phyloP scores from a whole-genome alignment of 2,888 invertebrate genomes.

The Drosophila tanythrix region DNA sequence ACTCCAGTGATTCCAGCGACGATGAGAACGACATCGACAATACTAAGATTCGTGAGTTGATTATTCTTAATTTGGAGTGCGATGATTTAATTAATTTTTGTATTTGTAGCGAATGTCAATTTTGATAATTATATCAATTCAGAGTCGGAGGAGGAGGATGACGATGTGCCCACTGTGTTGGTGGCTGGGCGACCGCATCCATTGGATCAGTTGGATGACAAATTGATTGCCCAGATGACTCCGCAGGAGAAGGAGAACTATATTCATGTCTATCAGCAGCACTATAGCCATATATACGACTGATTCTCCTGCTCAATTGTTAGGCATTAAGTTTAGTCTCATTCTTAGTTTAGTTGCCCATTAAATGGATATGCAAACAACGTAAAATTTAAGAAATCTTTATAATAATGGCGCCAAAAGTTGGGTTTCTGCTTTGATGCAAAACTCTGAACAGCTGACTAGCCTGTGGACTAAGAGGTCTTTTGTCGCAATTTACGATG shows the following conservation, averaged over 20 bases:
- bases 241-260: conserved; percentile 96
- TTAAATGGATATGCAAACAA: conserved; percentile 22
- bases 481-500: background rate
- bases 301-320: conserved; percentile 79
- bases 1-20: conserved; percentile 92
- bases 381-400: background rate
- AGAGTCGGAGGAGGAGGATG: conserved; percentile 85
- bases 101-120: conserved; percentile 88
- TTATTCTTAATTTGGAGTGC: background rate
- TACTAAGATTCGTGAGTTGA: conserved; percentile 87
- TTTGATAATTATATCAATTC: conserved; percentile 87
- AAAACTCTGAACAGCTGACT: conserved; percentile 26
- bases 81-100: background rate
- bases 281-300: conserved; percentile 95
- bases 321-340: conserved; percentile 42
- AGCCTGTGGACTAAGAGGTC: background rate
- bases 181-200: conserved; percentile 92
- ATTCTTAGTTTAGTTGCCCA: conserved; percentile 41
- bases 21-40: conserved; percentile 90
- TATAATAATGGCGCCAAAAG: background rate
- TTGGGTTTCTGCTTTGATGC: background rate
- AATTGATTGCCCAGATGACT: conserved; percentile 95
- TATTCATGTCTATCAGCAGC: conserved; percentile 96
- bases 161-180: conserved; percentile 92
- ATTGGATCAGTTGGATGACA: conserved; percentile 93